phyloP scores from a whole-genome alignment of 2,113 vertebrate species.

The Orthonyx spaldingii region DNA sequence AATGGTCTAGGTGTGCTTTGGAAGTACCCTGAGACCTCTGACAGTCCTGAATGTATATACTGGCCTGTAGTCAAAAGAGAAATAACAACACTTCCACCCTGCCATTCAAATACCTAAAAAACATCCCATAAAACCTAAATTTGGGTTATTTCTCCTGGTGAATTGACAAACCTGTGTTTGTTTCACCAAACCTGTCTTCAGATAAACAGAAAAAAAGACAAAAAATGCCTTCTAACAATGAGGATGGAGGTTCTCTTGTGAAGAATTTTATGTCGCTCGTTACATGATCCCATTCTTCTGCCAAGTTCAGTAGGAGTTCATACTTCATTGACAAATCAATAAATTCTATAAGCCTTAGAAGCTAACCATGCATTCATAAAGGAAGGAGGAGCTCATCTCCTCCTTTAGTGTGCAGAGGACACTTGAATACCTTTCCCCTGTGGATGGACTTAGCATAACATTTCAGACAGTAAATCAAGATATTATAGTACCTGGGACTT shows the following conservation, averaged over 20 bases:
- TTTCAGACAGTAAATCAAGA: neutral
- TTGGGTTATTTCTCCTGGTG: neutral
- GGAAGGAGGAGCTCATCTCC: neutral
- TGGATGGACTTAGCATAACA: neutral
- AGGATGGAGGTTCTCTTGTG: neutral
- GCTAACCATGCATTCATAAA: neutral
- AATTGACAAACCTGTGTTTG: neutral
- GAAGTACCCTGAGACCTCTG: neutral
- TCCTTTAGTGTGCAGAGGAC: neutral
- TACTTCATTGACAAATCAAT: neutral
- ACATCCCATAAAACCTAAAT: neutral
- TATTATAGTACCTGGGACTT: neutral
- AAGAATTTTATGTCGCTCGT: neutral
- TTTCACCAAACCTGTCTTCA: neutral
- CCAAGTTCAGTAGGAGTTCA: slow-evolving; percentile 2
- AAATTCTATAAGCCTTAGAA: neutral
- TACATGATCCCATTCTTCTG: neutral
- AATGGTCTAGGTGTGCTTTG: neutral
- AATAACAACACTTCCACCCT: neutral
- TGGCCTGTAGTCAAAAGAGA: neutral
- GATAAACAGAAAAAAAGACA: neutral
- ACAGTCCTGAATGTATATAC: neutral
- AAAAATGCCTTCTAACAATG: neutral
- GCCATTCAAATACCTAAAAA: neutral
- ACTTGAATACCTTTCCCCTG: neutral